Evolutionary conservation across 2,888 invertebrate genomes (phyloP).

Genomic region (Venustoraphidia nigricollis): DNA sequence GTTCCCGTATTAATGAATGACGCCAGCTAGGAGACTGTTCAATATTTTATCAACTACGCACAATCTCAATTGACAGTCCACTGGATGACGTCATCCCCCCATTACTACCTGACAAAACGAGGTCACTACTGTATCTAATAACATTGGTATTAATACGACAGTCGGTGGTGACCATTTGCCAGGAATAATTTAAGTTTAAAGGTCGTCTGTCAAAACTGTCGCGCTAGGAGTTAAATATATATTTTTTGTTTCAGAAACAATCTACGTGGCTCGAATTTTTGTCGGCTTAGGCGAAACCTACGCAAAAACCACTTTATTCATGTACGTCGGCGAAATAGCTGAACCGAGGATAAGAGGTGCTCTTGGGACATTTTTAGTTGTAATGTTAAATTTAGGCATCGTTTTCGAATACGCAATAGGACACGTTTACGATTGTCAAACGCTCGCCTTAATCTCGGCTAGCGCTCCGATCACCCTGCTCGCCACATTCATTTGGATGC

Average conservation of each 20-base stretch:
- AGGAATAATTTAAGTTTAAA: too few species aligned
- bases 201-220: too few species aligned
- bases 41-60: too few species aligned
- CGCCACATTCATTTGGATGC: conserved; percentile 2
- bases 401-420: conserved; percentile 4
- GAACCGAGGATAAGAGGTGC: conserved; percentile 4
- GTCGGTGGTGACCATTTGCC: too few species aligned
- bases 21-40: too few species aligned
- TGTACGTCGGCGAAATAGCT: conserved; percentile 6
- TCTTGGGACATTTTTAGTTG: conserved; percentile 2
- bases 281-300: conserved; percentile 4
- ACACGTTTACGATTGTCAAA: conserved; percentile 1
- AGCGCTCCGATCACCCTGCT: conserved; percentile 1
- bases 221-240: background rate
- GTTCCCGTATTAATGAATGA: too few species aligned
- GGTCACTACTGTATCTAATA: too few species aligned
- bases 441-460: conserved; percentile 1
- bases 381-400: conserved; percentile 4
- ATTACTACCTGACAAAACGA: too few species aligned
- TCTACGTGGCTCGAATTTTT: conserved; percentile 3
- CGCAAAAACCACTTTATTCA: conserved; percentile 4
- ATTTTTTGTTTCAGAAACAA: conserved; percentile 2
- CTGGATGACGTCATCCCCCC: too few species aligned
- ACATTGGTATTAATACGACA: too few species aligned
- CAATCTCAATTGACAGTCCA: too few species aligned